phyloP scores from a whole-genome alignment of 2,797 vertebrate species.

The Morelia viridis region DNA sequence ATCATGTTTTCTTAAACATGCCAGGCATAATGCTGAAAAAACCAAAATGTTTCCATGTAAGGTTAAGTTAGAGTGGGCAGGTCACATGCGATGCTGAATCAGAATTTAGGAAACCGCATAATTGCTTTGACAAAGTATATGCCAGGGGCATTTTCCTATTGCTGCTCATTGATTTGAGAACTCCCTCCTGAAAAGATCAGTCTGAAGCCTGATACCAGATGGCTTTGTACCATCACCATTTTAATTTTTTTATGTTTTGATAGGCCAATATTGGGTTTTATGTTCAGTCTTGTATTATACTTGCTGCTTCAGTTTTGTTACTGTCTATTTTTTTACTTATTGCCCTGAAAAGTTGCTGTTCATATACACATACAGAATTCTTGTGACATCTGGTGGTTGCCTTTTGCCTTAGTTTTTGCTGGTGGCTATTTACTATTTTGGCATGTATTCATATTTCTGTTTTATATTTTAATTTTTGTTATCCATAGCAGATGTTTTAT shows the following conservation, averaged over 20 bases:
- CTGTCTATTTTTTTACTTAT: background rate
- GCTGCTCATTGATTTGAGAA: background rate
- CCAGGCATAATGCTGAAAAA: background rate
- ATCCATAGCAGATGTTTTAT: background rate
- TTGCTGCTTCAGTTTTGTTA: background rate
- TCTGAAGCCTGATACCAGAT: background rate
- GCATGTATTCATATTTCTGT: background rate
- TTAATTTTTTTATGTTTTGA: background rate
- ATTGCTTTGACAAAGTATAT: background rate
- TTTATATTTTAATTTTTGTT: background rate
- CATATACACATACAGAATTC: slow-evolving; percentile 17
- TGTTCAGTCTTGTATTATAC: background rate
- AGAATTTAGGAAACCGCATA: background rate
- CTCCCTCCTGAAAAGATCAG: background rate
- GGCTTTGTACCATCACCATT: background rate
- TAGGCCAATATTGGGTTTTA: background rate
- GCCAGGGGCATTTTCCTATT: background rate
- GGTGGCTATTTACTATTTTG: background rate
- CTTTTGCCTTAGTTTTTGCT: background rate
- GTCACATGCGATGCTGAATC: background rate
- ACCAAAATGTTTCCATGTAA: background rate
- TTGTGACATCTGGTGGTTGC: slow-evolving; percentile 48
- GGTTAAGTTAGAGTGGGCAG: background rate
- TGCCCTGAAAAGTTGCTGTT: background rate
- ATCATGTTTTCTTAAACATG: background rate